Base-by-base conservation (phyloP, 1,140 invertebrate species). In the Bombus ignitus region DNA sequence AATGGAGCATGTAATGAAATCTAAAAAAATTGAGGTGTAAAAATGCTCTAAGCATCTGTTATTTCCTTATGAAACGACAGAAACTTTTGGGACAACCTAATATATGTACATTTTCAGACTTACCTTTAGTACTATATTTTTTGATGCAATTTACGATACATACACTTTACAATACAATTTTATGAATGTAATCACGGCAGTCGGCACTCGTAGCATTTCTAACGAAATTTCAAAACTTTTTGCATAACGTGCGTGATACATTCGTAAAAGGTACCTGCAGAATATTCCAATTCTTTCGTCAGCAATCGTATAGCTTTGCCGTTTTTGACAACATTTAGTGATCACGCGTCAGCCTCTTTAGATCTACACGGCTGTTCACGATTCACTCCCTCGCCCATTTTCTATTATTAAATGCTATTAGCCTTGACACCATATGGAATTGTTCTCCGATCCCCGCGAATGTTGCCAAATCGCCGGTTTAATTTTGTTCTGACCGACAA, bases 381-480 rank as follows among this genome's bases (percentile, higher is more conserved):
- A 42, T 70, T 53, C 47, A 22, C 44, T 25, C 37, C 15, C 22
- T 66, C n/a, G 1, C 13, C 15, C 65, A 62, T 79, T 89, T 80
- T 81, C 88, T 89, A 85, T 85, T 85, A 85, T 85, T 85, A 85
- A 80, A 62, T 57, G 28, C 57, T 53, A 18, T 32, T 42, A 81
- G 77, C 83, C 83, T 85, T 85, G 83, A 73, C 83, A 85, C 59
- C 39, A 25, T 73, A 85, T 57, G 53, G 73, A 85, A 80, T 80
- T 44, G 76, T 72, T 62, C 66, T 1, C 13, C n/a, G 5, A 35
- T 10, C 37, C 6, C 44, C 59, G 28, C 32, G 79, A 74, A 81
- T 57, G 53, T 42, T 85, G 83, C 77, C 83, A 85, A 85, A 85
- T 53, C 42, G 42, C 25, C 4, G 25, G 32, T 47, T 73, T 73